Percentiles rank a stretch among this genome's conserved stretches.
phyloP scores from a whole-genome alignment of 2,888 invertebrate species.

The Aelia acuminata region DNA sequence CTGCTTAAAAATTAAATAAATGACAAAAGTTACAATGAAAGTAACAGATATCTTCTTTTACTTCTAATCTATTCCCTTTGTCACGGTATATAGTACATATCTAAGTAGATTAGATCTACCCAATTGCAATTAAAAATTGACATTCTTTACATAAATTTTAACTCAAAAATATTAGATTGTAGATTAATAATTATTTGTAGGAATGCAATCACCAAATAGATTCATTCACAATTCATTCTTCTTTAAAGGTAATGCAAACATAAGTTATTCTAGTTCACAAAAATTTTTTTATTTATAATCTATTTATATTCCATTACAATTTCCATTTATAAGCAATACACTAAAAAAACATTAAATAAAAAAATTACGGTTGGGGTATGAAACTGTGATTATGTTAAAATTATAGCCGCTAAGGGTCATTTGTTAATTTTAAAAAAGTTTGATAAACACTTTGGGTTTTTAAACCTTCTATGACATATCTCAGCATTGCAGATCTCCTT shows the following conservation, averaged over 20 bases:
- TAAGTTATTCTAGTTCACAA: background rate
- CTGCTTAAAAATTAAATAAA: constrained; percentile 13
- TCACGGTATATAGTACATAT: constrained; percentile 57
- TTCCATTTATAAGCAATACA: background rate
- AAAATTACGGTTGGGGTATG: constrained; percentile 7
- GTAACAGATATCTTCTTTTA: background rate
- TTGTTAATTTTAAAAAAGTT: background rate
- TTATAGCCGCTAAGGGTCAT: background rate
- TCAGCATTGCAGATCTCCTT: background rate
- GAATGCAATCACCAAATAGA: background rate
- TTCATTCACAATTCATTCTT: background rate
- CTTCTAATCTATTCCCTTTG: constrained; percentile 43
- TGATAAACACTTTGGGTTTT: background rate
- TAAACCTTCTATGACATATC: background rate
- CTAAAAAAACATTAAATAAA: background rate
- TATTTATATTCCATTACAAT: background rate
- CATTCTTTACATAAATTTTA: constrained; percentile 4
- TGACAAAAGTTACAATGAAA: constrained; percentile 40
- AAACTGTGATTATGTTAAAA: constrained; percentile 14
- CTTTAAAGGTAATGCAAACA: background rate
- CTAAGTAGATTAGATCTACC: constrained; percentile 45
- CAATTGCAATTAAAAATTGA: constrained; percentile 53
- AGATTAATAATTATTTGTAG: background rate
- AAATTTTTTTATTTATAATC: background rate
- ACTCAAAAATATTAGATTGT: background rate